These are phyloP conservation scores for Calephelis perditalis DNA, from an alignment of 2,888 invertebrate genomes.

Conservation along the genomic window DNA sequence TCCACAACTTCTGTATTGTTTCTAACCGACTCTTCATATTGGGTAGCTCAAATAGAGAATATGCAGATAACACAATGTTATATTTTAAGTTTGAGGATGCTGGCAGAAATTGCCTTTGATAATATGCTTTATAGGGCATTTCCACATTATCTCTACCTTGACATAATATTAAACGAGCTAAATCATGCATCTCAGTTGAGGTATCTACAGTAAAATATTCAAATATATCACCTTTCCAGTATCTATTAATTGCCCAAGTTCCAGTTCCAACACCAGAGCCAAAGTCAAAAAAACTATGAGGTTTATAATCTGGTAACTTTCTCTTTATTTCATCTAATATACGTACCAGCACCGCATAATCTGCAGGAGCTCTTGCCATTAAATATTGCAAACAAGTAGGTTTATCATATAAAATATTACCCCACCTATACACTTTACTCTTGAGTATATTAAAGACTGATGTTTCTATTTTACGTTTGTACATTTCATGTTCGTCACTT, in stretches of 20 bases:
- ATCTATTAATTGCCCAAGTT: slow-evolving; percentile 87
- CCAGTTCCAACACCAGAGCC: slow-evolving; percentile 94
- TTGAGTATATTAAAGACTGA: slow-evolving; percentile 78
- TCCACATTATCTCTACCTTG: slow-evolving; percentile 81
- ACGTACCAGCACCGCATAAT: slow-evolving; percentile 84
- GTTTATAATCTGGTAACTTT: slow-evolving; percentile 82
- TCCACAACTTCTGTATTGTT: slow-evolving; percentile 88
- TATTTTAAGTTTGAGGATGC: slow-evolving; percentile 79
- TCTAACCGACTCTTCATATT: slow-evolving; percentile 81
- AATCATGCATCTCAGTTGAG: slow-evolving; percentile 88
- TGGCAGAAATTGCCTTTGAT: slow-evolving; percentile 90
- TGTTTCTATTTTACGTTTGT: slow-evolving; percentile 67
- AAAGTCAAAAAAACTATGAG: slow-evolving; percentile 90
- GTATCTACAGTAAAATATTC: slow-evolving; percentile 93
- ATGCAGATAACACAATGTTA: slow-evolving; percentile 89
- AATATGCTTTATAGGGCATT: slow-evolving; percentile 79
- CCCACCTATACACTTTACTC: slow-evolving; percentile 84
- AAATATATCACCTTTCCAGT: slow-evolving; percentile 84
- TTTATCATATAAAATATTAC: slow-evolving; percentile 82
- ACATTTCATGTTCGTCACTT: slow-evolving; percentile 51
- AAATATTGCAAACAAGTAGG: slow-evolving; percentile 84
- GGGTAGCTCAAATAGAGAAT: slow-evolving; percentile 88
- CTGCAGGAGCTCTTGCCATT: slow-evolving; percentile 82
- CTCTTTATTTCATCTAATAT: slow-evolving; percentile 86
- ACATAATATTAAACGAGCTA: slow-evolving; percentile 84